Base-by-base conservation (phyloP, 2,113 vertebrate genomes). In the Cryptotis parvus region DNA sequence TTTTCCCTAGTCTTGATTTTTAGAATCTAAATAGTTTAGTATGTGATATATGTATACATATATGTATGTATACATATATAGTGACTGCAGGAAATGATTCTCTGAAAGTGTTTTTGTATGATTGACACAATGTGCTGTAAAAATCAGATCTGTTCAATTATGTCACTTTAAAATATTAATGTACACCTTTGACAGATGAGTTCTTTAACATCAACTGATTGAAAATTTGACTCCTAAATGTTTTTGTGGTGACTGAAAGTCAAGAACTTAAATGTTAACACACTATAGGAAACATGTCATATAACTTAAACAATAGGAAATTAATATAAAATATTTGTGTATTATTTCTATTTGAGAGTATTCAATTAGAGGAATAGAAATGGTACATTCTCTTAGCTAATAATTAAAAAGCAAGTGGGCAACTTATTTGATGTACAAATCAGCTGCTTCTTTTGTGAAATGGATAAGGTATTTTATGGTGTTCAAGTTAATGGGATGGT, bases 141-240 rank as follows among this genome's bases (percentile, higher is more conserved):
- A 76, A 74, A 66, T 77, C 9, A 72, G 84, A 35, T 55, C 37
- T 27, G 9, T 10, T 26, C 39, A 39, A 2, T 35, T 43, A 43
- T 1, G 3, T 66, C 68, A 52, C 11, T 77, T 63, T 63, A 41
- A 89, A 80, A 83, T 68, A 74, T 70, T 75, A 73, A 45, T 18
- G 16, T 37, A 26, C 9, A n/a, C 65, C 29, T 15, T 72, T 29
- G n/a, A 74, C 45, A 27, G 76, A 73, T 35, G 45, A 43, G 61
- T 80, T 95, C 16, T 33, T 45, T 90, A 45, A 27, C 31, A 68
- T 58, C 39, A 43, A 78, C 1, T 66, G 5, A 72, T 63, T 83
- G 45, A 94, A 83, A 84, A 73, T n/a, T 85, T 79, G 61, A 63
- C 24, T 76, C 43, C 84, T 7, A 52, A 82, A 81, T 9, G 84